A percentile compares a stretch with the other conserved stretches of the same genome.
Conservation (phyloP, 2,888 invertebrate species). For the Uloborus plumipes region DNA sequence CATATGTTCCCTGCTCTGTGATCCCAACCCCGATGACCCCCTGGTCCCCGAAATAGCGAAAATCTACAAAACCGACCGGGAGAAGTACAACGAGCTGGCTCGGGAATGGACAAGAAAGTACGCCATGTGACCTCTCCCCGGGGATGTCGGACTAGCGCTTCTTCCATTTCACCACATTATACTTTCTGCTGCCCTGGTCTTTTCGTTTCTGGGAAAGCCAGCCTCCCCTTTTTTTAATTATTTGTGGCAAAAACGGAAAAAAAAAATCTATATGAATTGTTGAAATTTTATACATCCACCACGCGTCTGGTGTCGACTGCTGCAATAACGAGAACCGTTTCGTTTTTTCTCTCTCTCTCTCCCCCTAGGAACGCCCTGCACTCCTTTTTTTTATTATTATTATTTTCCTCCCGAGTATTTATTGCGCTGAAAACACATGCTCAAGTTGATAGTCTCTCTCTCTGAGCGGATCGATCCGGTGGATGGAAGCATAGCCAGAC, state of each 20-base stretch:
- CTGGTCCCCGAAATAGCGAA: slow-evolving; percentile 99
- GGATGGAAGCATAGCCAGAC: slow-evolving; percentile 62
- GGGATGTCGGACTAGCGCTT: slow-evolving; percentile 53
- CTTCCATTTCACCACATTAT: slow-evolving; percentile 64
- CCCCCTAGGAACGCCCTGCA: slow-evolving; percentile 40
- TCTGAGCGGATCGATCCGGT: slow-evolving; percentile 51
- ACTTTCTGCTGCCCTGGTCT: slow-evolving; percentile 64
- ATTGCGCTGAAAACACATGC: slow-evolving; percentile 25
- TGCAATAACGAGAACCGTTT: slow-evolving; percentile 36
- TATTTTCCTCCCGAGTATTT: slow-evolving; percentile 15
- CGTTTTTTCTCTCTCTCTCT: slow-evolving; percentile 11
- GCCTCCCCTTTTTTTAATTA: slow-evolving; percentile 41
- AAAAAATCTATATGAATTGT: neutral
- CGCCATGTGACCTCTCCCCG: slow-evolving; percentile 83
- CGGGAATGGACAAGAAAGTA: slow-evolving; percentile 99
- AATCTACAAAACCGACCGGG: slow-evolving; percentile 99
- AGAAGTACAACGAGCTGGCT: slow-evolving; percentile 99
- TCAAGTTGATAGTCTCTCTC: slow-evolving; percentile 52
- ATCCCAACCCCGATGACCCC: slow-evolving; percentile 99
- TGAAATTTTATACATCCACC: neutral
- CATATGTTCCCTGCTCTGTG: slow-evolving; percentile 99
- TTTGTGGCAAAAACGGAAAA: slow-evolving; percentile 20
- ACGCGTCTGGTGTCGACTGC: neutral
- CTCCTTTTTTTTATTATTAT: slow-evolving; percentile 28
- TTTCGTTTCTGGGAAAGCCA: slow-evolving; percentile 51